Conservation (phyloP, 2,888 invertebrate genomes). For the Caenorhabditis sp. region DNA sequence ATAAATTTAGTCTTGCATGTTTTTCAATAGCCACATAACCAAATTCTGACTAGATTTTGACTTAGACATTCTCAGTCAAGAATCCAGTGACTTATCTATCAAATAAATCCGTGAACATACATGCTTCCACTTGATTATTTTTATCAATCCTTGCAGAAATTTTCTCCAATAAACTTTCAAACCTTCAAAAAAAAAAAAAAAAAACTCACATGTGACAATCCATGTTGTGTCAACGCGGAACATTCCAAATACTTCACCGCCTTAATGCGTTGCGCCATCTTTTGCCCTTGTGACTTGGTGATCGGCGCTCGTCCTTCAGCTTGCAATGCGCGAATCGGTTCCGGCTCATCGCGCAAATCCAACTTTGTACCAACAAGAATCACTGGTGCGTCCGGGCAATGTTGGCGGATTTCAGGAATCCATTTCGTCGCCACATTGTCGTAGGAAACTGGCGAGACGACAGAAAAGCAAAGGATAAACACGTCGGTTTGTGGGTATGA, state of each 20-base stretch:
- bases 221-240: constrained; percentile 96
- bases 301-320: constrained; percentile 80
- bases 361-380: constrained; percentile 99
- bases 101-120: too few species aligned
- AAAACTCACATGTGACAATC: constrained; percentile 82
- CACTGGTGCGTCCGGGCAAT: constrained; percentile 98
- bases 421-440: constrained; percentile 99
- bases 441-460: constrained; percentile 97
- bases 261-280: constrained; percentile 88
- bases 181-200: too few species aligned
- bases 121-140: too few species aligned
- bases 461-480: constrained; percentile 98
- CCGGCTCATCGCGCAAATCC: constrained; percentile 96
- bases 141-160: too few species aligned
- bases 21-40: too few species aligned
- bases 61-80: too few species aligned
- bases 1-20: too few species aligned
- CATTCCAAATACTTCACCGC: constrained; percentile 99
- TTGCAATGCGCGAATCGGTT: constrained; percentile 24
- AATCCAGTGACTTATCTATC: too few species aligned
- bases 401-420: constrained; percentile 99
- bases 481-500: constrained; percentile 99
- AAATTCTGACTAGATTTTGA: too few species aligned
- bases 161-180: too few species aligned
- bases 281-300: constrained; percentile 95